Evolutionary conservation across 2,113 vertebrate species (phyloP).

Genomic region (Thalassarche chlororhynchos): DNA sequence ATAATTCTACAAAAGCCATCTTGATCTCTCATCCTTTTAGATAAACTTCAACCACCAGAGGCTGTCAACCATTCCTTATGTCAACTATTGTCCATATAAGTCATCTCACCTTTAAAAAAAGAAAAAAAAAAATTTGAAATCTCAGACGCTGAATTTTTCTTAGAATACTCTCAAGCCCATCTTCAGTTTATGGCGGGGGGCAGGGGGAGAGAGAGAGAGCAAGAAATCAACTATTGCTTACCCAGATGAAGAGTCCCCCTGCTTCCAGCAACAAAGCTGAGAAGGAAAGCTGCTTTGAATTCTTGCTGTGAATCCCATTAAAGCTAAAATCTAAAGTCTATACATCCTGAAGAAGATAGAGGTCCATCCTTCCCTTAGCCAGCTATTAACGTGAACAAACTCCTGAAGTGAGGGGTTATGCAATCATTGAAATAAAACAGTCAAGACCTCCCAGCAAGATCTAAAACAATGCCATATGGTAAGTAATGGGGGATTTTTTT

Average conservation of each 20-base stretch:
- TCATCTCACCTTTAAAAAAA: neutral
- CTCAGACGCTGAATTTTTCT: neutral
- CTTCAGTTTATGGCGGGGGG: neutral
- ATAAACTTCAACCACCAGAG: neutral
- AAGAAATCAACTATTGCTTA: neutral
- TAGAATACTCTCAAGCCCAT: neutral
- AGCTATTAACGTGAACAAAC: neutral
- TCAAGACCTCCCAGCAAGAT: constrained; percentile 1
- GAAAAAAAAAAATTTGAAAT: neutral
- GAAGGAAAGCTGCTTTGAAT: neutral
- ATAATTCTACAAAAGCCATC: neutral
- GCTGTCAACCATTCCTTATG: neutral
- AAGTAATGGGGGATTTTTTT: neutral
- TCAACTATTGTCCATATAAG: neutral
- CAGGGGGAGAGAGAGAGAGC: rapidly evolving
- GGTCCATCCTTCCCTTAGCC: neutral
- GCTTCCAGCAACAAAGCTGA: neutral
- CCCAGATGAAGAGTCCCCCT: neutral
- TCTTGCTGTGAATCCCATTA: neutral
- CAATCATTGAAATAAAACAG: neutral
- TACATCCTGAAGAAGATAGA: neutral
- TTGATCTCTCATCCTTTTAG: neutral
- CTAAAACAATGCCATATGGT: neutral
- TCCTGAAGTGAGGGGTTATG: neutral
- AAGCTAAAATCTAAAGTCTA: neutral